These are phyloP conservation scores for Periophthalmodon schlosseri DNA, from an alignment of 2,113 vertebrate species.

Conservation along the genomic window DNA sequence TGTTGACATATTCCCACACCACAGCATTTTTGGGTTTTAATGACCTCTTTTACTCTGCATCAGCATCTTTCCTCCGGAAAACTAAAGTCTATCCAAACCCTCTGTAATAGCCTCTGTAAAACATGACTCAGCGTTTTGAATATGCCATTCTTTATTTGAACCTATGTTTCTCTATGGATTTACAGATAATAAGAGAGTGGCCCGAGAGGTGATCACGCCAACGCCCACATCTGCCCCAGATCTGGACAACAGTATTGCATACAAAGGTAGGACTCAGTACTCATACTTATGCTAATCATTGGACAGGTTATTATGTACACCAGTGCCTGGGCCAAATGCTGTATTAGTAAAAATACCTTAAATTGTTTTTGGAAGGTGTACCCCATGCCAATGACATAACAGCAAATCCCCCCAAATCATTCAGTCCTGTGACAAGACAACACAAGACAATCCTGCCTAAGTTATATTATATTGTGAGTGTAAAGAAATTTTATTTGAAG, in stretches of 20 bases:
- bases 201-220: constrained; percentile 46
- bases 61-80: not conserved
- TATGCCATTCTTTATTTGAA: not conserved
- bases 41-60: constrained; percentile 8
- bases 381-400: not conserved
- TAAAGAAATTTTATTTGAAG: not conserved
- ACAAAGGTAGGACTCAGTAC: constrained; percentile 62
- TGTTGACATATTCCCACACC: constrained; percentile 13
- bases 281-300: not conserved
- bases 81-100: not conserved
- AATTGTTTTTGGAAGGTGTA: not conserved
- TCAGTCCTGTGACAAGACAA: not conserved
- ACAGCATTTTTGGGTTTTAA: not conserved
- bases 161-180: constrained; percentile 12
- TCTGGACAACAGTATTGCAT: constrained; percentile 64
- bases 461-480: not conserved
- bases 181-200: constrained; percentile 43
- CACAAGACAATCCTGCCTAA: not conserved
- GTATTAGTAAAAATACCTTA: not conserved
- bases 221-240: constrained; percentile 45
- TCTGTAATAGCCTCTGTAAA: not conserved
- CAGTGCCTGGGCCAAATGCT: not conserved
- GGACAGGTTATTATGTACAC: not conserved
- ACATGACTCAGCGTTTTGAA: not conserved
- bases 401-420: not conserved